Evolutionary conservation across 2,888 invertebrate genomes (phyloP).

Genomic region (Mesochorus sp.): DNA sequence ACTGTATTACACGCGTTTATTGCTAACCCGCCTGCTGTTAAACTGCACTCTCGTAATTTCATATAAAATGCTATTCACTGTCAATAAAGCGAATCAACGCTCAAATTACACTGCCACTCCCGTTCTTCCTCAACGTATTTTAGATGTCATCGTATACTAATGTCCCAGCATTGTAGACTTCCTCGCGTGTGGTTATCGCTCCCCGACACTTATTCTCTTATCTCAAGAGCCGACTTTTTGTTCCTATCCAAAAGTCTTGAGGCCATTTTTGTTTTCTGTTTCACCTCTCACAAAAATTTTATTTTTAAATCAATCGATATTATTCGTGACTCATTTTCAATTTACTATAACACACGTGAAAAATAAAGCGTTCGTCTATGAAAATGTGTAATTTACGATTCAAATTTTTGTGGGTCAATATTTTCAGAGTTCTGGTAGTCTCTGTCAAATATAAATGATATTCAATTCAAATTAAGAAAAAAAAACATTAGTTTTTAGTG

Average conservation of each 20-base stretch:
- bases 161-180: neutral
- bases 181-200: neutral
- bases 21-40: neutral
- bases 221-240: neutral
- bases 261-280: no score
- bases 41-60: neutral
- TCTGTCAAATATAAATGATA: no score
- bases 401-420: no score
- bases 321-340: neutral
- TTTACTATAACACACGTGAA: no score
- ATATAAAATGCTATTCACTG: neutral
- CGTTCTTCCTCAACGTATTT: neutral
- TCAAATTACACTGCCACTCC: constrained; percentile 6
- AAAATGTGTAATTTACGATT: no score
- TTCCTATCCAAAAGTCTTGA: neutral
- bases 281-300: no score
- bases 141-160: neutral
- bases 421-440: no score
- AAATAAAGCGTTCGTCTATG: no score
- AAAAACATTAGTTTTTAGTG: no score
- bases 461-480: no score
- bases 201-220: neutral
- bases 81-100: constrained; percentile 29
- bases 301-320: constrained; percentile 5
- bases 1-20: neutral